These are phyloP conservation scores for Coelinius sp. DNA, from an alignment of 2,888 invertebrate species.

Conservation along the genomic window DNA sequence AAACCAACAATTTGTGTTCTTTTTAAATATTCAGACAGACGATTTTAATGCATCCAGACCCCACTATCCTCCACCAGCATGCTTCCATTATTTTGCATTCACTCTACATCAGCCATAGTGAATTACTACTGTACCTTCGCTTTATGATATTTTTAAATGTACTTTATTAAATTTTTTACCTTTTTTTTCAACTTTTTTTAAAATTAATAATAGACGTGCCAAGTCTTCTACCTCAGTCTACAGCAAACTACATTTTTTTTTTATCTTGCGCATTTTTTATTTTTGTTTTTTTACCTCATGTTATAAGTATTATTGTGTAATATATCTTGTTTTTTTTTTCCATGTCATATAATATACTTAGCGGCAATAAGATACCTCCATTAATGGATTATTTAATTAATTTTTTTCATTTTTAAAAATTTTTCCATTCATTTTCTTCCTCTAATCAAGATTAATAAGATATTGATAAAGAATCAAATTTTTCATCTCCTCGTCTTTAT, in stretches of 20 bases:
- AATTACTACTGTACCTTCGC: slow-evolving; percentile 64
- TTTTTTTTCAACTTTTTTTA: slow-evolving; percentile 49
- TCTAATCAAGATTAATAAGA: not conserved
- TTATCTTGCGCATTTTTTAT: slow-evolving; percentile 16
- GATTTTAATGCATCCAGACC: slow-evolving; percentile 12
- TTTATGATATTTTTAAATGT: slow-evolving; percentile 61
- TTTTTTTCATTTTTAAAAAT: slow-evolving; percentile 11
- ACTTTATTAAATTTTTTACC: slow-evolving; percentile 37
- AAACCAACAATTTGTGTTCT: not conserved
- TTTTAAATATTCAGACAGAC: not conserved
- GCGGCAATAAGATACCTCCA: slow-evolving; percentile 63
- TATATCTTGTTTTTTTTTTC: slow-evolving; percentile 60
- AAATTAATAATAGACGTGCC: slow-evolving; percentile 65
- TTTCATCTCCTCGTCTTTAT: not conserved
- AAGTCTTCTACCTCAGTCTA: slow-evolving; percentile 67
- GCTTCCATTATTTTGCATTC: slow-evolving; percentile 61
- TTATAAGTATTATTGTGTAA: slow-evolving; percentile 67
- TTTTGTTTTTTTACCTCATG: slow-evolving; percentile 49
- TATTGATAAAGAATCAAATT: slow-evolving; percentile 10
- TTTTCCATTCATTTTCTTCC: slow-evolving; percentile 31
- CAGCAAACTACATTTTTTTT: slow-evolving; percentile 60
- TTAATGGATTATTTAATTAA: slow-evolving; percentile 52
- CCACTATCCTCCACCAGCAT: slow-evolving; percentile 52
- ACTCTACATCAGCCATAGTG: slow-evolving; percentile 65
- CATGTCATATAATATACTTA: slow-evolving; percentile 61